Percentiles rank a stretch among this genome's conserved stretches.
These are phyloP conservation scores for Caerostris extrusa DNA, from an alignment of 1,140 invertebrate species.

Conservation along the genomic window DNA sequence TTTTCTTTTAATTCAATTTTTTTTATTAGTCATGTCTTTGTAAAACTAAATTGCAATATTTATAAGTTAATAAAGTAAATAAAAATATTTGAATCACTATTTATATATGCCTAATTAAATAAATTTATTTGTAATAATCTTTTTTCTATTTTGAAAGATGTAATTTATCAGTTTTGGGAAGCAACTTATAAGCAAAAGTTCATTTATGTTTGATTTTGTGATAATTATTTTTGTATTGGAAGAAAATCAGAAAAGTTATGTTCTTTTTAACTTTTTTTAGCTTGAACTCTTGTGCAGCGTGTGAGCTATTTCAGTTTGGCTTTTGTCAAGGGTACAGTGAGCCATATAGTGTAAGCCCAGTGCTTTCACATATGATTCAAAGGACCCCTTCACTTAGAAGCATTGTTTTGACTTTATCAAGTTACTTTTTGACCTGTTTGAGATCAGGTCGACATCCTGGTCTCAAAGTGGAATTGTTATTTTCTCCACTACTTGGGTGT, in stretches of 20 bases:
- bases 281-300: conserved; percentile 72
- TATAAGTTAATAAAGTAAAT: no score
- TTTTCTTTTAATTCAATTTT: conserved; percentile 14
- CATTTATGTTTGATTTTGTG: not conserved
- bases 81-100: not conserved
- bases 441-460: conserved; percentile 45
- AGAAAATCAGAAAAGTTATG: conserved; percentile 71
- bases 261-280: conserved; percentile 75
- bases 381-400: conserved; percentile 46
- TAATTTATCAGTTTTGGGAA: not conserved
- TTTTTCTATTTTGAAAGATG: not conserved
- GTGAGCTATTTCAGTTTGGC: conserved; percentile 72
- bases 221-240: conserved; percentile 50
- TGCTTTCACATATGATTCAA: conserved; percentile 58
- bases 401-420: conserved; percentile 56
- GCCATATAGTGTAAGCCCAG: conserved; percentile 65
- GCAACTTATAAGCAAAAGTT: not conserved
- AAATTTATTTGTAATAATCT: not conserved
- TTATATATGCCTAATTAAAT: not conserved
- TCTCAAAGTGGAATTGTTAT: conserved; percentile 42
- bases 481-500: conserved; percentile 35
- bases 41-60: no score
- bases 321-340: conserved; percentile 72
- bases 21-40: not conserved
- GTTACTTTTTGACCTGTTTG: conserved; percentile 52